Evolutionary conservation across 1,140 invertebrate genomes (phyloP).

Genomic region (Drosophila littoralis): DNA sequence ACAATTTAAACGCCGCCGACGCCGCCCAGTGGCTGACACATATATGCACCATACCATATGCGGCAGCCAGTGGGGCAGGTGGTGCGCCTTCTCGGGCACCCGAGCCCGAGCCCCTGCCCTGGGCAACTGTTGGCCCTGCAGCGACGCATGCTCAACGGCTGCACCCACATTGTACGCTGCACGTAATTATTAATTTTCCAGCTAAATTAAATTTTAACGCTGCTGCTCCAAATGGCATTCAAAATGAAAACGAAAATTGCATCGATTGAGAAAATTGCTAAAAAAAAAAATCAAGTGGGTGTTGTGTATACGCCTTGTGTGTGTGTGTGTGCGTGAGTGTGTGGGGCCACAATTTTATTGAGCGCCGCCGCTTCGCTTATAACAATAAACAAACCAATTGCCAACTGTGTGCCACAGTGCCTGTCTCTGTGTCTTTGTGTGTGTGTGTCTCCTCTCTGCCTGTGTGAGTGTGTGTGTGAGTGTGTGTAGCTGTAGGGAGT

Average conservation of each 20-base stretch:
- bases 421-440: background rate
- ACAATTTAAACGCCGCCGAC: conserved; percentile 65
- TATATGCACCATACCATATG: conserved; percentile 1
- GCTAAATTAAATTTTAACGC: conserved; percentile 80
- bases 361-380: conserved; percentile 39
- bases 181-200: conserved; percentile 81
- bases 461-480: background rate
- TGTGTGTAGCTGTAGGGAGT: background rate
- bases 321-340: conserved; percentile 13
- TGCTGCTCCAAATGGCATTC: conserved; percentile 57
- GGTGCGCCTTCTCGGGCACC: background rate
- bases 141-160: conserved; percentile 45
- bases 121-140: conserved; percentile 26
- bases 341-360: conserved; percentile 42
- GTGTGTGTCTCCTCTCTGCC: background rate
- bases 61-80: background rate
- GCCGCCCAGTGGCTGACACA: conserved; percentile 60
- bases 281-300: conserved; percentile 40
- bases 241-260: conserved; percentile 79
- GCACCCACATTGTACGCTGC: conserved; percentile 73
- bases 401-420: conserved; percentile 34
- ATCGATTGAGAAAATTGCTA: conserved; percentile 71
- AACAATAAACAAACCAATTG: conserved; percentile 63
- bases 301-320: conserved; percentile 8
- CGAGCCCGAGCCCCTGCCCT: conserved; percentile 16